Conservation (phyloP, 2,797 vertebrate species). For the Sphenodon punctatus region DNA sequence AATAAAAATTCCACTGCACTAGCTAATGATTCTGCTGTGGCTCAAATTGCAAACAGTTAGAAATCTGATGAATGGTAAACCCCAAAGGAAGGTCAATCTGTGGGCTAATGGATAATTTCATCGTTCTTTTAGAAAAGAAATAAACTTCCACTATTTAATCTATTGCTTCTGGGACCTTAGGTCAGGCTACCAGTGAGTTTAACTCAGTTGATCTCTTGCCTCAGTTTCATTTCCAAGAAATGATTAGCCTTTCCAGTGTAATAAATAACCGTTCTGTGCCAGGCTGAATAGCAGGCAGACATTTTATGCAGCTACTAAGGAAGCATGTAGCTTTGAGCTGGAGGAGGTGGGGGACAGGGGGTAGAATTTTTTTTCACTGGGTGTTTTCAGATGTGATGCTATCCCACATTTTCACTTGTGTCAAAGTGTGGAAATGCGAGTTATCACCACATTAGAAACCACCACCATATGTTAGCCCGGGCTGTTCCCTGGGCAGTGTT, state of each 20-base stretch:
- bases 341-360: not conserved
- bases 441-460: too few species aligned
- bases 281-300: not conserved
- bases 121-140: constrained; percentile 51
- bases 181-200: not conserved
- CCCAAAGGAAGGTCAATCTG: constrained; percentile 51
- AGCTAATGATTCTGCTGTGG: constrained; percentile 34
- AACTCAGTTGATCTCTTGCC: constrained; percentile 9
- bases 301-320: not conserved
- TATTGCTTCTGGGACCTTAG: constrained; percentile 13
- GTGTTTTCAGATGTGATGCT: too few species aligned
- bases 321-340: not conserved
- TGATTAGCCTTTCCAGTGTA: not conserved
- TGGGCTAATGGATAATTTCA: constrained; percentile 46
- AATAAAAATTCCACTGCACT: constrained; percentile 2
- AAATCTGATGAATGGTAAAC: constrained; percentile 63
- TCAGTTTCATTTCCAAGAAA: not conserved
- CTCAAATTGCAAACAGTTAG: constrained; percentile 52
- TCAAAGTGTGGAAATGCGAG: too few species aligned
- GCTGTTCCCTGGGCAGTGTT: too few species aligned
- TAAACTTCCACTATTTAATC: constrained; percentile 33
- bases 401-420: too few species aligned
- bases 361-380: too few species aligned
- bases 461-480: too few species aligned
- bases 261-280: constrained; percentile 5